These are phyloP conservation scores for Trinorchestia longiramus DNA, from an alignment of 1,140 invertebrate genomes.

Conservation along the genomic window DNA sequence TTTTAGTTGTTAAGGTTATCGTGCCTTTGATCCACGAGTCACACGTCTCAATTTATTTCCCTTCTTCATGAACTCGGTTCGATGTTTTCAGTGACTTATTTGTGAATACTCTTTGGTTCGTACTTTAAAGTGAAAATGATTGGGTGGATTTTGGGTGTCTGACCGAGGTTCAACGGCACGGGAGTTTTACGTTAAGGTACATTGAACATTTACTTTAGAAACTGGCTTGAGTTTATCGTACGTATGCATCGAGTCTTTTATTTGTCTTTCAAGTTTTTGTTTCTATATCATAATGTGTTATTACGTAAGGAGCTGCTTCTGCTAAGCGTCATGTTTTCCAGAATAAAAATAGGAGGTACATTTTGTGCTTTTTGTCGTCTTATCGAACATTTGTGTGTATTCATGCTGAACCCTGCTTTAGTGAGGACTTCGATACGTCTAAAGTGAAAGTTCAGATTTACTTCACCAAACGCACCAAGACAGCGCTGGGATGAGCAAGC, in stretches of 20 bases:
- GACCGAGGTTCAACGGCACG: constrained; percentile 33
- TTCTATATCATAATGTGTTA: constrained; percentile 47
- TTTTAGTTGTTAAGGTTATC: constrained; percentile 5
- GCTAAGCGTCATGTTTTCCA: background rate
- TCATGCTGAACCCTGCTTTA: background rate
- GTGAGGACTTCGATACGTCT: background rate
- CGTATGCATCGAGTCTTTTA: constrained; percentile 43
- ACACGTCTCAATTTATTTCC: background rate
- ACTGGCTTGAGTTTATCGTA: constrained; percentile 49
- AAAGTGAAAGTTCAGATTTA: background rate
- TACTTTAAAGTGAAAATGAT: background rate
- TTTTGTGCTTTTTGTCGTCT: background rate
- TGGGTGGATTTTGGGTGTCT: background rate
- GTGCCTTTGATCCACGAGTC: constrained; percentile 27
- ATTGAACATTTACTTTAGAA: constrained; percentile 48
- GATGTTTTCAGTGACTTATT: background rate
- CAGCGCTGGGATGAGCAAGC: background rate
- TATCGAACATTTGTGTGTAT: background rate
- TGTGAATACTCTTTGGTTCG: background rate
- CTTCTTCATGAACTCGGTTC: background rate
- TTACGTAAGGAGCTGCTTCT: background rate
- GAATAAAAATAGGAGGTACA: background rate
- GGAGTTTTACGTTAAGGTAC: background rate
- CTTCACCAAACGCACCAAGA: background rate
- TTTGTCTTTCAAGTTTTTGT: constrained; percentile 49